Base-by-base conservation (phyloP, 2,888 invertebrate species). In the Alloplasta piceator region DNA sequence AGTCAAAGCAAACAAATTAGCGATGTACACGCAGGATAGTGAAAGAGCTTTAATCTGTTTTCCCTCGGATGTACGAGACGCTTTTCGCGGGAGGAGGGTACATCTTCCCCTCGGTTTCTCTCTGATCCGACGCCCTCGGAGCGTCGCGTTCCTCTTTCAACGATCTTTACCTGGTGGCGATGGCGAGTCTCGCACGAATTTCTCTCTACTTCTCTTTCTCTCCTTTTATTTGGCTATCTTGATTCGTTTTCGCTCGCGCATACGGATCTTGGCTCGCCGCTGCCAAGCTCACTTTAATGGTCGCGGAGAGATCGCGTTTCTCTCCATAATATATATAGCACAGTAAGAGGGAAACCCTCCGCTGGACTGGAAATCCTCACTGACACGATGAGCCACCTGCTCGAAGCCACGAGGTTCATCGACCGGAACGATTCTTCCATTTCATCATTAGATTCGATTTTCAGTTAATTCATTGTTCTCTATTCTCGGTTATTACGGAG, bases 211-310 rank as follows among this genome's bases (percentile, higher is more conserved):
- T 63, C 63, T 39, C 10, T 9, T 9, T 41, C 56, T 48, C 41
- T 7, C 14, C 43, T 38, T n/a, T n/a, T n/a, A n/a, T n/a, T 41
- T 12, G 38, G 14, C 9, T 41, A 26, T 60, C 41, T 26, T 26
- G 26, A 26, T 26, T 26, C 26, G 26, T 26, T 26, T 26, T 48
- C 48, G 48, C 43, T 7, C 52, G 43, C 55, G 7, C 7, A 56
- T 60, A 60, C 43, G 12, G 48, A 48, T 12, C 63, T 76, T 76
- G 55, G 68, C 63, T 56, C 63, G 39, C 39, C 68, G 68, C n/a
- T 76, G 76, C 76, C 76, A 76, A 76, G 56, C 68, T 68, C 68
- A 68, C 63, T 70, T 70, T 76, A 76, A 76, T 63, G 76, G 63
- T 70, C 63, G 64, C 46, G 26, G 26, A 26, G 26, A 26, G 76